phyloP scores from a whole-genome alignment of 2,113 vertebrate species.

The Brevimyrus niger region DNA sequence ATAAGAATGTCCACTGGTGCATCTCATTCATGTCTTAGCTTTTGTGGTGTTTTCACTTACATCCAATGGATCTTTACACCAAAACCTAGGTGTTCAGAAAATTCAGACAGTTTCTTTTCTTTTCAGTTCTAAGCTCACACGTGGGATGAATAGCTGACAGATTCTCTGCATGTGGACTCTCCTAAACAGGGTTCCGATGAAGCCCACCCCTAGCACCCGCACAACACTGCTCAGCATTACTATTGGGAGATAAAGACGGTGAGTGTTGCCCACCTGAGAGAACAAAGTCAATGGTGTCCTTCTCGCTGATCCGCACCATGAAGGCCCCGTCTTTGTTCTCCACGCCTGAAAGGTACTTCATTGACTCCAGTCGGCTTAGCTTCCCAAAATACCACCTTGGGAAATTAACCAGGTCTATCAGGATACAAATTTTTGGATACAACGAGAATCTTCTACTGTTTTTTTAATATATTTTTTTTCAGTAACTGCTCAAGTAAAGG shows the following conservation, averaged over 20 bases:
- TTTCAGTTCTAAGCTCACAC: background rate
- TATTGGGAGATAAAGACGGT: background rate
- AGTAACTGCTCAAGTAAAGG: background rate
- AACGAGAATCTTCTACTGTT: background rate
- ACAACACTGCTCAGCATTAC: background rate
- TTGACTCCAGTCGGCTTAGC: conserved; percentile 46
- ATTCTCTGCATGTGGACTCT: background rate
- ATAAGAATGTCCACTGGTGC: background rate
- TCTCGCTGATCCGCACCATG: conserved; percentile 51
- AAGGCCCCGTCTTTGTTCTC: conserved; percentile 40
- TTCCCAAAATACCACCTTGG: conserved; percentile 55
- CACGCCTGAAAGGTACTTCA: conserved; percentile 37
- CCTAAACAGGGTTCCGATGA: background rate
- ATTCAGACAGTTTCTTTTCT: background rate
- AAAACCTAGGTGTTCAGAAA: background rate
- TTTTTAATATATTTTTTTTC: background rate
- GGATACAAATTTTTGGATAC: background rate
- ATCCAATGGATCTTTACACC: background rate
- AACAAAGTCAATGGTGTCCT: conserved; percentile 37
- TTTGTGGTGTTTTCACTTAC: background rate
- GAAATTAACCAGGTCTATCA: background rate
- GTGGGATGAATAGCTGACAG: background rate
- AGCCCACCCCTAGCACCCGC: background rate
- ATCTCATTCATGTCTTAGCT: background rate
- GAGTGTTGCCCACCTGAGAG: conserved; percentile 45